Conservation (phyloP, 2,113 vertebrate genomes). For the Myiagra hebetior region DNA sequence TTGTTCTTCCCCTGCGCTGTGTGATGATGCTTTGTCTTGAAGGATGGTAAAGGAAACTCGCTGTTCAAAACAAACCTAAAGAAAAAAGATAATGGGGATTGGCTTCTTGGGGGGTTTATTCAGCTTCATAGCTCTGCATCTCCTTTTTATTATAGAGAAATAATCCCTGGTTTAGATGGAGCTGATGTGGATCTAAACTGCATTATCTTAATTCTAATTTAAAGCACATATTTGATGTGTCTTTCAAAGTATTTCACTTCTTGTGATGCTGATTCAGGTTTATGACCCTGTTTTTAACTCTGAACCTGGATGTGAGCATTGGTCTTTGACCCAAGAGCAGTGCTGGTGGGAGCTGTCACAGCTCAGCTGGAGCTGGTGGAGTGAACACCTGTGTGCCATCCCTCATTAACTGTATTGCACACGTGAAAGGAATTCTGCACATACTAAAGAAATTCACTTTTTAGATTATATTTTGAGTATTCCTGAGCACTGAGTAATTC, state of each 20-base stretch:
- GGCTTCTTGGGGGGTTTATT: background rate
- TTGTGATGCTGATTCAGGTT: background rate
- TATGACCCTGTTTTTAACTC: background rate
- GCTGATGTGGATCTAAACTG: background rate
- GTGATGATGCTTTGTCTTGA: background rate
- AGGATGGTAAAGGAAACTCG: background rate
- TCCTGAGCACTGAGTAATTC: background rate
- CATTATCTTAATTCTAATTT: background rate
- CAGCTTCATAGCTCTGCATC: background rate
- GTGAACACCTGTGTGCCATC: background rate
- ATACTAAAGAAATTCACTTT: background rate
- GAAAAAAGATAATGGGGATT: background rate
- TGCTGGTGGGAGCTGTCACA: background rate
- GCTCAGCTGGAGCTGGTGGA: background rate
- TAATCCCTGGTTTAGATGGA: background rate
- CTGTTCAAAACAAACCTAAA: background rate
- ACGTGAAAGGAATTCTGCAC: background rate
- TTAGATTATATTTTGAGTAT: background rate
- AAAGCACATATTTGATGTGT: background rate
- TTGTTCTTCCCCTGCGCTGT: background rate
- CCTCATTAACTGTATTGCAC: background rate
- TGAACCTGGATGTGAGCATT: background rate
- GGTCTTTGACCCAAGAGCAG: accelerated
- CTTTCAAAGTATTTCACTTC: background rate
- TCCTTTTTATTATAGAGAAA: background rate